Conservation (phyloP, 2,113 vertebrate genomes). For the Gallinago media region DNA sequence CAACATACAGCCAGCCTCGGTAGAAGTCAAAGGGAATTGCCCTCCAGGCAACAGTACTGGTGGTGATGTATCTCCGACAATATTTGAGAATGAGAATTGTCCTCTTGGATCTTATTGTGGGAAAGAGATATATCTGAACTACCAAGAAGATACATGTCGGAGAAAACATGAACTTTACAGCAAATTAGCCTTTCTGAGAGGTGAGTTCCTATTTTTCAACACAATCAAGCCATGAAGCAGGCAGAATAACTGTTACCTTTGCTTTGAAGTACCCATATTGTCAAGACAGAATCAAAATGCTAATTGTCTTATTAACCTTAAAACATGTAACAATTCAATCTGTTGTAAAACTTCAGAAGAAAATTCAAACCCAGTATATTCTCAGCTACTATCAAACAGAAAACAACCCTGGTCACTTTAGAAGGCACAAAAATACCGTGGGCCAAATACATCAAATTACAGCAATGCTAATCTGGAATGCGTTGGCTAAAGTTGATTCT, state of each 20-base stretch:
- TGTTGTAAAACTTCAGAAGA: background rate
- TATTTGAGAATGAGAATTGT: background rate
- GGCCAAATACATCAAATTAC: background rate
- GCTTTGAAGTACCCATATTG: background rate
- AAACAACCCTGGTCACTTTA: background rate
- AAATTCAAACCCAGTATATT: background rate
- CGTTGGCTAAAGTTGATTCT: background rate
- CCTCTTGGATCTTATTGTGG: background rate
- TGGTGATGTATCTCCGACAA: constrained; percentile 2
- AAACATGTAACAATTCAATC: background rate
- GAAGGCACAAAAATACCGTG: background rate
- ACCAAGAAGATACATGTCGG: background rate
- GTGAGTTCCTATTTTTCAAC: background rate
- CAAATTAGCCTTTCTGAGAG: background rate
- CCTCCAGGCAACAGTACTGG: background rate
- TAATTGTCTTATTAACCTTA: background rate
- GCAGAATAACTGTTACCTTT: background rate
- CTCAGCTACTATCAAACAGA: background rate
- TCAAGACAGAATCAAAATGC: background rate
- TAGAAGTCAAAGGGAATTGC: background rate
- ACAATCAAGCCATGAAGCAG: background rate
- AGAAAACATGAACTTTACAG: background rate
- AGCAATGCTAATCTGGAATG: background rate
- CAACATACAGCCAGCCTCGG: background rate
- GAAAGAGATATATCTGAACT: constrained; percentile 4